These are phyloP conservation scores for Caenorhabditis tropicalis DNA, from an alignment of 1,140 invertebrate species.

Conservation along the genomic window DNA sequence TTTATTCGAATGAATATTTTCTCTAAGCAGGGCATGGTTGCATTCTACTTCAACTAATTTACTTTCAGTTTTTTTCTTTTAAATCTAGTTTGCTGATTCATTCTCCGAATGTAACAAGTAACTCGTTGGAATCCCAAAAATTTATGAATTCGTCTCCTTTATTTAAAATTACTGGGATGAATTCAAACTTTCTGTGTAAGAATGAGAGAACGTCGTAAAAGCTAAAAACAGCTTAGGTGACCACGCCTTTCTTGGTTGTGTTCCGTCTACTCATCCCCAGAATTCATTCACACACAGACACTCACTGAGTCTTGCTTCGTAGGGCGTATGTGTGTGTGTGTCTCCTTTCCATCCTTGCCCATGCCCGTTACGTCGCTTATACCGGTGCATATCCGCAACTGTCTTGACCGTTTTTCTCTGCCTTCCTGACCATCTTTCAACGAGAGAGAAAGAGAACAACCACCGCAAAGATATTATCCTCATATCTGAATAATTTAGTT, in stretches of 20 bases:
- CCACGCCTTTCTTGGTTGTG: conserved; percentile 20
- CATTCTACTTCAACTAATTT: too few species aligned
- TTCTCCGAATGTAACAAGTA: too few species aligned
- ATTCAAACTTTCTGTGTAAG: too few species aligned
- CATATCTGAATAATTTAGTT: conserved; percentile 43
- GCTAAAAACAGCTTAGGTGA: too few species aligned
- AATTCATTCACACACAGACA: conserved; percentile 9
- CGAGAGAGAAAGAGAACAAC: neutral
- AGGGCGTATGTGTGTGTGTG: neutral
- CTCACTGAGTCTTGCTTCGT: conserved; percentile 23
- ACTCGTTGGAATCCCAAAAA: too few species aligned
- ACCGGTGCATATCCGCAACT: conserved; percentile 36
- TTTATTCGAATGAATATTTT: too few species aligned
- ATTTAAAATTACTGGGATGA: too few species aligned
- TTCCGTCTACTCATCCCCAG: neutral
- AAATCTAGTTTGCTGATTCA: too few species aligned
- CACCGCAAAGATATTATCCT: conserved; percentile 33
- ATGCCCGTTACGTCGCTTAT: conserved; percentile 26
- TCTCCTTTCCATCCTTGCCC: neutral
- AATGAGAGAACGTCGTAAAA: too few species aligned
- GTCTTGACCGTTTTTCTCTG: conserved; percentile 18
- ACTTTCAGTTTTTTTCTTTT: too few species aligned
- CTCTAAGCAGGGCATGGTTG: too few species aligned
- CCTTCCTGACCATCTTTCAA: neutral
- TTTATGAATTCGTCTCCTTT: too few species aligned